Conservation (phyloP, 2,113 vertebrate species). For the Paramormyrops kingsleyae region DNA sequence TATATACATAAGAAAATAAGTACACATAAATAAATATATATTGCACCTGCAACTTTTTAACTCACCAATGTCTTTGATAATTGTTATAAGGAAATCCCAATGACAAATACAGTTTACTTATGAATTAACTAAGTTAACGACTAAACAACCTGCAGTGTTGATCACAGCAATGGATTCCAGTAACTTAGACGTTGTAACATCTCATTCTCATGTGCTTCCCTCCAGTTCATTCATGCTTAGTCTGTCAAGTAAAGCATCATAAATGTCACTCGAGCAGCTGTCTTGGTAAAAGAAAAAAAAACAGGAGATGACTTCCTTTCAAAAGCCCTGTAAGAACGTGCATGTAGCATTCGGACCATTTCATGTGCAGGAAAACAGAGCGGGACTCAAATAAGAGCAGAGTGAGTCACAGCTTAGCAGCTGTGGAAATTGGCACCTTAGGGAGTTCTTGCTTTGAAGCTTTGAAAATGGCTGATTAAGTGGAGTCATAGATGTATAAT, state of each 20-base stretch:
- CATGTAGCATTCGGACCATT: background rate
- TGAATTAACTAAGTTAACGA: background rate
- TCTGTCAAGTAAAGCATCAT: background rate
- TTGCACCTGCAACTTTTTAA: background rate
- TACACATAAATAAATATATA: background rate
- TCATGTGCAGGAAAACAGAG: background rate
- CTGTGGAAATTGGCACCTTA: conserved; percentile 15
- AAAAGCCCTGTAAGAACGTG: background rate
- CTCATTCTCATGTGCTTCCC: background rate
- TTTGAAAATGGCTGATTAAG: conserved; percentile 21
- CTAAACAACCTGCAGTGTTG: background rate
- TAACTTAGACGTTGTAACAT: background rate
- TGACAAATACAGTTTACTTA: background rate
- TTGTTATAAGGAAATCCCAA: background rate
- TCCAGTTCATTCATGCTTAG: background rate
- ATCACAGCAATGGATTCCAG: background rate
- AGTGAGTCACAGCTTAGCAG: conserved; percentile 17
- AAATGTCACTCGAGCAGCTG: background rate
- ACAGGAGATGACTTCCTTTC: background rate
- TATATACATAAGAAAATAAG: background rate
- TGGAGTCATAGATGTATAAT: conserved; percentile 18
- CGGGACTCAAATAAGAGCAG: background rate
- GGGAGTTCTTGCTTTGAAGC: background rate
- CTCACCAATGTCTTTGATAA: background rate
- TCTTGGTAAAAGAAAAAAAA: background rate